Base-by-base conservation (phyloP, 2,888 invertebrate genomes). In the Cheilosia vulpina region DNA sequence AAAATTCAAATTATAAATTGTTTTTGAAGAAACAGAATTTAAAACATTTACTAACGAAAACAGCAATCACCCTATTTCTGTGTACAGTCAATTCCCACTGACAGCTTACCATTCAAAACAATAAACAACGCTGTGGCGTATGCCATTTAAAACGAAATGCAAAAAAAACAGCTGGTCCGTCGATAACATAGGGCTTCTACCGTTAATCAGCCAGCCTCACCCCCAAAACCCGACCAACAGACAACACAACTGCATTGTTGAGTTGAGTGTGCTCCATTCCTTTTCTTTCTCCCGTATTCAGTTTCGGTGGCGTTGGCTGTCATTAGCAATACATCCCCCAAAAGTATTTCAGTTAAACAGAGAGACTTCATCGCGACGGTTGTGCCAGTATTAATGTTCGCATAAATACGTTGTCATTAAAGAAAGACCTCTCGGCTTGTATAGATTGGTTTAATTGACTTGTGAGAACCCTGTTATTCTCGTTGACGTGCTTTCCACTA, bases 311-410 rank as follows among this genome's bases (percentile, higher is more conserved):
- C 19, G 19, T 17, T 58, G 2, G 34, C 17, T 45, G n/a, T 45
- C 45, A 31, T 9, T 31, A 7, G 15, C 17, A 24, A 31, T n/a
- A 15, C 41, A 21, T 47, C 68, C 43, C 69, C 69, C 38, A 66
- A 60, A 38, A 68, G 19, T 7, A 0, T 31, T 21, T 66, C 75
- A 83, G 84, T 85, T 55, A 60, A 71, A 65, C 47, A 53, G 60
- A 85, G 71, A 76, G 50, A 76, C 62, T 76, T 31, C 47, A 66
- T 50, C 24, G 52, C 3, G 17, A 24, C 66, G 76, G 79, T 85
- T 66, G 80, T 85, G 66, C 21, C 41, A 58, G 9, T 31, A 6
- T 31, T 13, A 17, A 47, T 13, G 31, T 47, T 66, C 17, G 9
- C 6, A 41, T 31, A 50, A n/a, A 24, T 31, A 34, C 58, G 45